Evolutionary conservation across 37 sponge, comb jelly and placozoan species (phyloP).

Genomic region (Haliclona indistincta): DNA sequence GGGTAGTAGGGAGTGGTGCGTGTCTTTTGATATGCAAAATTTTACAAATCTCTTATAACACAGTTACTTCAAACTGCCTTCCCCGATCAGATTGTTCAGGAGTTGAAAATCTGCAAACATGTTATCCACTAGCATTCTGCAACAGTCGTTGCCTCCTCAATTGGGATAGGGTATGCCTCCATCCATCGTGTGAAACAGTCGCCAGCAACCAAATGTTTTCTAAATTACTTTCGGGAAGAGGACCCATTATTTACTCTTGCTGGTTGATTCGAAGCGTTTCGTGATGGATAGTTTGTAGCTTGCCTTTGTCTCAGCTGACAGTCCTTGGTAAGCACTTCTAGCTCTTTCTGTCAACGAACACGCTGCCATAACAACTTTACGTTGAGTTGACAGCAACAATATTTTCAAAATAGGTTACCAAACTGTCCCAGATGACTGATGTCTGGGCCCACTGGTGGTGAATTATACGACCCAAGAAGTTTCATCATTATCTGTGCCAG

Average conservation of each 20-base stretch:
- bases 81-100: conserved; percentile 55
- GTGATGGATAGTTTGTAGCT: too few relatives aligned
- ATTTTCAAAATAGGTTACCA: too few relatives aligned
- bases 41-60: conserved; percentile 34
- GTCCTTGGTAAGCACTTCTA: too few relatives aligned
- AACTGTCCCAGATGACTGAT: too few relatives aligned
- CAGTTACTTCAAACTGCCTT: conserved; percentile 41
- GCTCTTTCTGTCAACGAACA: too few relatives aligned
- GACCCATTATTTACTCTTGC: too few relatives aligned
- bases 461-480: conserved; percentile 26
- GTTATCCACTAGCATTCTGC: conserved; percentile 29
- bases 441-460: too few relatives aligned
- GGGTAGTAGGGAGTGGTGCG: conserved; percentile 58
- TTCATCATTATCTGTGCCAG: conserved; percentile 12
- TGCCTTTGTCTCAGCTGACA: too few relatives aligned
- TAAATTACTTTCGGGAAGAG: too few relatives aligned
- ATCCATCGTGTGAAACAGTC: conserved; percentile 58
- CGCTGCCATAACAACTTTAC: too few relatives aligned
- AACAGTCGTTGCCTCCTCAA: conserved; percentile 54
- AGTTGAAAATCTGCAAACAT: conserved; percentile 52
- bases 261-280: too few relatives aligned
- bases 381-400: too few relatives aligned
- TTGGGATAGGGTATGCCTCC: conserved; percentile 60
- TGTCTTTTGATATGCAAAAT: conserved; percentile 21
- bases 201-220: conserved; percentile 38